These are phyloP conservation scores for Patella vulgata DNA, from an alignment of 1,140 invertebrate genomes.

Conservation along the genomic window DNA sequence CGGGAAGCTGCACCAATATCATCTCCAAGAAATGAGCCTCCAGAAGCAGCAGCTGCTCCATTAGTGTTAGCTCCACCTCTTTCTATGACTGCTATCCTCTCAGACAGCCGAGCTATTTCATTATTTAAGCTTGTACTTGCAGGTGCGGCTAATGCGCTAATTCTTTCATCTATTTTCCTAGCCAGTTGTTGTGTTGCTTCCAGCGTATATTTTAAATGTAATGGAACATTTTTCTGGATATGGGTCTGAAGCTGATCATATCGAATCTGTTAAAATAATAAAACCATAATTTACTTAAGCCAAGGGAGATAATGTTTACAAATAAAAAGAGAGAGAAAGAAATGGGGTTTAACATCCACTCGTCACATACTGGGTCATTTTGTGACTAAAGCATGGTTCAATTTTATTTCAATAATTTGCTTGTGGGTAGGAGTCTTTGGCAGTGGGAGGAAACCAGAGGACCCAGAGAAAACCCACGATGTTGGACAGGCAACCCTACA, in stretches of 20 bases:
- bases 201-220: conserved; percentile 9
- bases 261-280: background rate
- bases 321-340: background rate
- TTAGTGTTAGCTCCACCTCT: background rate
- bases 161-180: background rate
- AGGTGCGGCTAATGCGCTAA: background rate
- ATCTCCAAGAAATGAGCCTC: background rate
- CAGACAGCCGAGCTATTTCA: background rate
- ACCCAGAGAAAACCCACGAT: no score
- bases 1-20: background rate
- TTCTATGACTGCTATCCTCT: background rate
- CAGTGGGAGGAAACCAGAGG: no score
- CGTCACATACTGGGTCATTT: no score
- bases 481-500: background rate
- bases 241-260: conserved; percentile 3
- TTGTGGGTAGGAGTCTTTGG: no score
- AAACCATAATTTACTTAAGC: background rate
- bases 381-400: no score
- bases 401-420: no score
- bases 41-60: conserved; percentile 7
- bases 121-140: background rate
- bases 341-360: no score
- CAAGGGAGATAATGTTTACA: no score
- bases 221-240: conserved; percentile 9
- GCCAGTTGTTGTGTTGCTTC: background rate